Evolutionary conservation across 2,797 vertebrate species (phyloP), one percentile per base, ranked within the genome.

Genomic region (Artibeus jamaicensis): DNA sequence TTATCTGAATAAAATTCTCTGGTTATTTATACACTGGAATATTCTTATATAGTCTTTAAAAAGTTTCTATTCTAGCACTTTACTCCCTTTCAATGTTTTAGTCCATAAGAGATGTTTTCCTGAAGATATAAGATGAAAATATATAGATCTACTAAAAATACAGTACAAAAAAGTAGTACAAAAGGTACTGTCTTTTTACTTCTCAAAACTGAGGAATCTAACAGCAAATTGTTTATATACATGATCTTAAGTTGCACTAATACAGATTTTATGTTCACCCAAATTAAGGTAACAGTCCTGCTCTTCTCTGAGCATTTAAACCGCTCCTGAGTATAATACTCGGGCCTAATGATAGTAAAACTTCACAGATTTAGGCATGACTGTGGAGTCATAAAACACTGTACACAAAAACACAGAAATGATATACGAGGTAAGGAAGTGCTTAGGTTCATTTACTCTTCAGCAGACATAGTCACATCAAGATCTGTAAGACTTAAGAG

Each of bases 1-100:
- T 86, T 81, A 95, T 8, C 48, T 92, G 39, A 76, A 22, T 96
- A 85, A 93, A 67, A 87, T 94, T 96, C 91, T 95, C 86, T 91
- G 93, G 78, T 42, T 98, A 96, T 91, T 98, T 97, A 94, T 73
- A 96, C 89, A 96, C 97, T 95, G 95, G 93, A 97, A 39, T 93
- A 92, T 81, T 97, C 67, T 79, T 94, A 96, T 91, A 74, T 95
- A 71, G 53, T 88, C 0, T 39, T 87, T 89, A 90, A 78, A 95
- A 70, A 59, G 95, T 7, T 96, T 96, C 94, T 95, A 93, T 62
- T 32, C 22, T 92, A 89, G 97, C 50, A 88, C 32, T 91, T 98
- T n/a, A n/a, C n/a, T n/a, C n/a, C n/a, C n/a, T n/a, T n/a, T n/a
- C n/a, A n/a, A n/a, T 2, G 0, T 48, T 77, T 96, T 90, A 76